Evolutionary conservation across 2,113 vertebrate species (phyloP).

Genomic region (Cichladusa arquata): DNA sequence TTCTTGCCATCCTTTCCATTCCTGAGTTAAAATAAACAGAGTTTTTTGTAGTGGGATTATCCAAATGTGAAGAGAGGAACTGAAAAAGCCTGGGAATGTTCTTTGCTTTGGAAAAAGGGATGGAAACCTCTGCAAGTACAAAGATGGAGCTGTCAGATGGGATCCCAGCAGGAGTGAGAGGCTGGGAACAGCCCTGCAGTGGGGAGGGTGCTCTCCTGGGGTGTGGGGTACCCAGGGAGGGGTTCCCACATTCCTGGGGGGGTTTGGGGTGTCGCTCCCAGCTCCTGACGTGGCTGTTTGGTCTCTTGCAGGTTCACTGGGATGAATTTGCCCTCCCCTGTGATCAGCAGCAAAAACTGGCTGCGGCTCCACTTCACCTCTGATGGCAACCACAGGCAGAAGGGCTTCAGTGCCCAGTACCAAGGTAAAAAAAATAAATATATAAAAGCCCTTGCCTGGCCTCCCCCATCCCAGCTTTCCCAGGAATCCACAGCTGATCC

Average conservation of each 20-base stretch:
- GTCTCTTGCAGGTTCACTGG: slow-evolving; percentile 88
- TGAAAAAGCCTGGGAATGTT: background rate
- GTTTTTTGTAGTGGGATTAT: background rate
- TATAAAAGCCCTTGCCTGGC: fast-evolving
- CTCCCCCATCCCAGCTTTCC: fast-evolving
- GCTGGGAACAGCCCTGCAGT: fast-evolving
- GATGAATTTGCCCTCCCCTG: slow-evolving; percentile 90
- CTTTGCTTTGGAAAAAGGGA: background rate
- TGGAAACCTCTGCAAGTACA: background rate
- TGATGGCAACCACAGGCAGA: slow-evolving; percentile 93
- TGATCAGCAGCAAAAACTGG: slow-evolving; percentile 99
- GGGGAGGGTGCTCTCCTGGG: fast-evolving
- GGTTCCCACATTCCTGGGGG: fast-evolving
- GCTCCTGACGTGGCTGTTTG: background rate
- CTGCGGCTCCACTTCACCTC: slow-evolving; percentile 94
- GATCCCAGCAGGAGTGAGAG: fast-evolving
- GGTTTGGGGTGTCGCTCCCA: background rate
- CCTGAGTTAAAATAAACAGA: background rate
- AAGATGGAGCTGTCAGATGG: fast-evolving
- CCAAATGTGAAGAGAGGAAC: background rate
- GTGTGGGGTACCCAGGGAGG: fast-evolving
- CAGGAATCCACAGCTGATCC: background rate
- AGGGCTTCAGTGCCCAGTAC: slow-evolving; percentile 96
- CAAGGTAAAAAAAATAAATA: slow-evolving; percentile 77
- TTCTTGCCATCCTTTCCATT: background rate